Base-by-base conservation (phyloP, 2,888 invertebrate genomes). In the Lamellibrachia columna region DNA sequence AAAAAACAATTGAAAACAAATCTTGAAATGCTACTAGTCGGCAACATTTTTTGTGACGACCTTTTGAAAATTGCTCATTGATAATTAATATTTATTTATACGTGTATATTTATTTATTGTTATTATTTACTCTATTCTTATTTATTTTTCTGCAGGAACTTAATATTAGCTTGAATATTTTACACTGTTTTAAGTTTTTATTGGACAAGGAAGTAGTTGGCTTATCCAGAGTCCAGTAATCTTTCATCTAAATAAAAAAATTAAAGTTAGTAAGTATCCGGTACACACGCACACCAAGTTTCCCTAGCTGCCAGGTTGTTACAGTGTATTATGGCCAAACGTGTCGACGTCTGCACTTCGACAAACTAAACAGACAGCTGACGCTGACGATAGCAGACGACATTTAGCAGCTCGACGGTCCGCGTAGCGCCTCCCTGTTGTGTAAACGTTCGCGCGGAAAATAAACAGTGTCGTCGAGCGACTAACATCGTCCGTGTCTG, bases 321-420 rank as follows among this genome's bases (percentile, higher is more conserved):
- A 75, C 22, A 3, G 22, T 22, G 75, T 75, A 75, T 75, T 75
- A 75, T 22, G 22, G 75, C 22, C 75, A 6, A 75, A 75, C 22
- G 75, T 75, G 75, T 75, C 75, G 75, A 75, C 75, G 75, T n/a
- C 22, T 15, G 75, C 75, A 75, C 75, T 75, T 75, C 15, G 22
- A 75, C 75, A 75, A 75, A 75, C 75, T 75, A 75, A 75, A 75
- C 75, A 75, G 3, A 75, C 75, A 75, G 75, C 75, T 75, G 75
- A 11, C 75, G 75, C 15, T 22, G 75, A 22, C 6, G 75, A 75
- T 75, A 75, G 75, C 75, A 75, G 75, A 75, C 75, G 75, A 75
- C 75, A 75, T 75, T 75, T 75, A 75, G 75, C 75, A 75, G 75
- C 22, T 15, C 75, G 58, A n/a, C 75, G 15, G 22, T 22, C 75